Percentiles rank a stretch among this genome's conserved stretches.
Conservation (phyloP, 1,140 invertebrate genomes). For the Rhopalosiphum maidis region DNA sequence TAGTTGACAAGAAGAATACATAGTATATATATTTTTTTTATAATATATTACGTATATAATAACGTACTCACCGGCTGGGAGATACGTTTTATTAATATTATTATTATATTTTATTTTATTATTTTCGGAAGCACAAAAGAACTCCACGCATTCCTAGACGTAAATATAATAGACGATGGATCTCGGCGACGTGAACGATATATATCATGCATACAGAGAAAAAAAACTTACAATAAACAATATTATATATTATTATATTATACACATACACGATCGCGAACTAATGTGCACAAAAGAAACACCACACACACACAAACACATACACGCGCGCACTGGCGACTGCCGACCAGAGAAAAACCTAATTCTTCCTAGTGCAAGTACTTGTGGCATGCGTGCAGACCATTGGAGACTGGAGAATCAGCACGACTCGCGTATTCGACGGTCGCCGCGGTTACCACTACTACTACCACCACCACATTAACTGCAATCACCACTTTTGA, state of each 20-base stretch:
- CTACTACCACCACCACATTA: background rate
- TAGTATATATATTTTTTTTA: background rate
- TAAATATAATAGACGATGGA: background rate
- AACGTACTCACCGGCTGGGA: background rate
- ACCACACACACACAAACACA: background rate
- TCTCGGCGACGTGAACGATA: too few species aligned
- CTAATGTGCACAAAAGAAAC: constrained; percentile 6
- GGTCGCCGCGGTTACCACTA: background rate
- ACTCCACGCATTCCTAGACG: constrained; percentile 52
- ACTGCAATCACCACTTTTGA: background rate
- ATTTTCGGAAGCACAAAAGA: constrained; percentile 45
- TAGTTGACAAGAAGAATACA: background rate
- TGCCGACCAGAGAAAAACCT: background rate
- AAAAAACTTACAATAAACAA: background rate
- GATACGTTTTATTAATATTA: background rate
- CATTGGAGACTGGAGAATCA: background rate
- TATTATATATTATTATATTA: constrained; percentile 2
- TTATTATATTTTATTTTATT: background rate
- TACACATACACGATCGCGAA: background rate
- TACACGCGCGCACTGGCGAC: too few species aligned
- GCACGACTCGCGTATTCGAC: background rate
- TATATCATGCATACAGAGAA: background rate
- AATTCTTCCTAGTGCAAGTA: background rate
- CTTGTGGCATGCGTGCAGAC: constrained; percentile 26
- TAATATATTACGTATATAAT: background rate